phyloP scores from a whole-genome alignment of 2,888 invertebrate species.

The Lasioglossum zephyrum region DNA sequence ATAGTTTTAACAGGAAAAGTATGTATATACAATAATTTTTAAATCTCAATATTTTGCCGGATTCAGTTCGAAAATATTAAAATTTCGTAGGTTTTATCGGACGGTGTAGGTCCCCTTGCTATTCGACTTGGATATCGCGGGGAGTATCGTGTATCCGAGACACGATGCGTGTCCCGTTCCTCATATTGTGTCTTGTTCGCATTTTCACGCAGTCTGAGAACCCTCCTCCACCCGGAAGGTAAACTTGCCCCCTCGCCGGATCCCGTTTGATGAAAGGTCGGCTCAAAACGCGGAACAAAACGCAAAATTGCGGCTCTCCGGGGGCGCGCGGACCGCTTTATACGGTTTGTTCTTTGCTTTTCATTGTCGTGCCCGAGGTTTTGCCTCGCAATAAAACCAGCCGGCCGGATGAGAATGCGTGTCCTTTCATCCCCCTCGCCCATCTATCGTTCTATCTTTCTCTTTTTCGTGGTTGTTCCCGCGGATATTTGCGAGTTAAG shows the following conservation, averaged over 20 bases:
- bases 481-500: conserved; percentile 38
- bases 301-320: conserved; percentile 32
- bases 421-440: conserved; percentile 11
- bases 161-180: neutral
- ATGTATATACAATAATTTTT: too few species aligned
- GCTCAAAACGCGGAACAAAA: conserved; percentile 26
- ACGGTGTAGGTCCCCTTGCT: neutral
- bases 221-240: conserved; percentile 3
- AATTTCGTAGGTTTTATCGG: too few species aligned
- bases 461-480: conserved; percentile 10
- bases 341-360: conserved; percentile 3
- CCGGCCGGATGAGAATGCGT: conserved; percentile 20
- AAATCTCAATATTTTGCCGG: too few species aligned
- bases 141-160: neutral
- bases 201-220: conserved; percentile 28
- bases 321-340: neutral
- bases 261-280: conserved; percentile 18
- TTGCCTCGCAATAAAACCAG: conserved; percentile 34
- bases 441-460: neutral
- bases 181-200: conserved; percentile 18
- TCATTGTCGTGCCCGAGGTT: conserved; percentile 23
- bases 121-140: neutral
- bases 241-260: neutral
- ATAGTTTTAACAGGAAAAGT: too few species aligned
- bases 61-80: too few species aligned